Conservation (phyloP, 2,888 invertebrate genomes). For the Capitulum mitella region DNA sequence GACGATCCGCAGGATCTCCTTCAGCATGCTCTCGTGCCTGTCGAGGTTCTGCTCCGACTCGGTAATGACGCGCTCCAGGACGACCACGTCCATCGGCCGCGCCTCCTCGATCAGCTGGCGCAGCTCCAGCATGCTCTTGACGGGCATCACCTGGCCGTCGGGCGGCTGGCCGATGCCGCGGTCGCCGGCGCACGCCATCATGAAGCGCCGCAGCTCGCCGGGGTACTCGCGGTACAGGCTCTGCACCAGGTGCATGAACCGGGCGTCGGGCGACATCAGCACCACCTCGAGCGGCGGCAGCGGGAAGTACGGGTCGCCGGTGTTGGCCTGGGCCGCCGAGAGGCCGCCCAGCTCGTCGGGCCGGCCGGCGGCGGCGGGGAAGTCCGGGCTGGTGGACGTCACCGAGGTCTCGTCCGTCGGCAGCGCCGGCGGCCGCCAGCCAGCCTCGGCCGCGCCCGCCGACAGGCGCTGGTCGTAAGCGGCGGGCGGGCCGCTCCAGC, state of each 20-base stretch:
- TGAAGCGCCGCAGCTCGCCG: neutral
- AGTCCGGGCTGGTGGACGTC: neutral
- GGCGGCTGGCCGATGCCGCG: neutral
- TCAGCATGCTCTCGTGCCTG: neutral
- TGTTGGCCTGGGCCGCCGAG: neutral
- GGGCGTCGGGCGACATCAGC: neutral
- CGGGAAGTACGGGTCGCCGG: neutral
- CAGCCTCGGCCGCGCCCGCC: no score
- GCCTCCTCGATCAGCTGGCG: neutral
- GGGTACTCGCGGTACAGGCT: neutral
- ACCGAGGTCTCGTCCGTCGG: neutral
- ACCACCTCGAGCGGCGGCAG: neutral
- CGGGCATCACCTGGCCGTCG: neutral
- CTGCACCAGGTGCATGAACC: slow-evolving; percentile 18
- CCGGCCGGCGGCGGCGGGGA: neutral
- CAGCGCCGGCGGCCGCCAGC: no score
- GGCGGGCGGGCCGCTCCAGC: no score
- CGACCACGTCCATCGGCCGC: neutral
- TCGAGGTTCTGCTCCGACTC: neutral
- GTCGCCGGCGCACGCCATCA: neutral
- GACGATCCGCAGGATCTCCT: neutral
- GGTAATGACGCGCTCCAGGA: neutral
- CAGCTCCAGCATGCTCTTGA: slow-evolving; percentile 14
- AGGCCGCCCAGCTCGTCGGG: neutral
- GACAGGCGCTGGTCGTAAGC: no score